Evolutionary conservation across 2,113 vertebrate species (phyloP).

Genomic region (Platichthys stellatus): DNA sequence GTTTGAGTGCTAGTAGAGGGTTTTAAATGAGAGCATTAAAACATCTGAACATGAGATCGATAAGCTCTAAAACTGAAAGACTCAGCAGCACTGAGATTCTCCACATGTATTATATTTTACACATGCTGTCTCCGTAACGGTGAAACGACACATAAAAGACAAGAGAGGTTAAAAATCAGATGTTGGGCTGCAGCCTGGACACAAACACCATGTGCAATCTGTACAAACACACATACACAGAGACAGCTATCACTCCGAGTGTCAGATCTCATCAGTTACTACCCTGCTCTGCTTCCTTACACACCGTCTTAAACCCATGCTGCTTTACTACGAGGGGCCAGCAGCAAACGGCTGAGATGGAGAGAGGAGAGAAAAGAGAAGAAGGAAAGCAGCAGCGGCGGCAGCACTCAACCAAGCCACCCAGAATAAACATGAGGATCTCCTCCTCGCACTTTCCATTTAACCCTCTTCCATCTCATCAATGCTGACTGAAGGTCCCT

Average conservation of each 20-base stretch:
- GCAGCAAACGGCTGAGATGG: constrained; percentile 23
- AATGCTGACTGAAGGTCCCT: constrained; percentile 59
- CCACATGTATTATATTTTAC: too few relatives aligned
- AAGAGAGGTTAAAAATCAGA: constrained; percentile 45
- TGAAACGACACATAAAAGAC: constrained; percentile 46
- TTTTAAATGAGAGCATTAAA: too few relatives aligned
- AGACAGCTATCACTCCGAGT: constrained; percentile 49
- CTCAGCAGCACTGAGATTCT: not conserved
- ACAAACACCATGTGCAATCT: constrained; percentile 7
- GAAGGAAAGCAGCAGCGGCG: not conserved
- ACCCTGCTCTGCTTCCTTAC: constrained; percentile 37
- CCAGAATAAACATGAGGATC: constrained; percentile 78
- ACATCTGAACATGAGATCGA: too few relatives aligned
- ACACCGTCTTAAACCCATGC: constrained; percentile 10
- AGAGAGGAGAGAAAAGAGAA: not conserved
- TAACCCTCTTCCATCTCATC: constrained; percentile 59
- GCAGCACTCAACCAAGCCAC: constrained; percentile 42
- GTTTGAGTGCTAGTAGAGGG: too few relatives aligned
- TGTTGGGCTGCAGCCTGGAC: constrained; percentile 25
- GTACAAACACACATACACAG: constrained; percentile 3
- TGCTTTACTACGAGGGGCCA: constrained; percentile 34
- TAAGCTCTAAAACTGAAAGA: too few relatives aligned
- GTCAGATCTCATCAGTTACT: constrained; percentile 61
- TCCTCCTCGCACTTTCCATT: constrained; percentile 29
- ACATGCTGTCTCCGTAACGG: constrained; percentile 23